Conservation (phyloP, 2,888 invertebrate species). For the Pharmacophagus antenor region DNA sequence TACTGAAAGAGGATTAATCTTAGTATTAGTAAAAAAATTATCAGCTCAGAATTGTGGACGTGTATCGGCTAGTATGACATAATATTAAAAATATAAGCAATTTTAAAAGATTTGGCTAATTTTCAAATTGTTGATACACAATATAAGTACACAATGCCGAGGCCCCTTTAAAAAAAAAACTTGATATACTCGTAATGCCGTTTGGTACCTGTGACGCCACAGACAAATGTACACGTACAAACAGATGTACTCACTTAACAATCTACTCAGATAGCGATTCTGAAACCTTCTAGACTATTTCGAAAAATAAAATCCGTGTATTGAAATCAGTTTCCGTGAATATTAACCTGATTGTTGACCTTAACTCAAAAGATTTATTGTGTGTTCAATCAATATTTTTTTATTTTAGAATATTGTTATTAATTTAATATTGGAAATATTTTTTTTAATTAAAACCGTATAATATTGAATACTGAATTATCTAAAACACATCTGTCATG, state of each 20-base stretch:
- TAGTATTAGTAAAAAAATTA: too few relatives aligned
- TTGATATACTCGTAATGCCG: background rate
- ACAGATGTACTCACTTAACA: too few relatives aligned
- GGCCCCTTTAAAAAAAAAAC: background rate
- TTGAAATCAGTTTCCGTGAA: constrained; percentile 20
- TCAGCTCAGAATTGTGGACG: too few relatives aligned
- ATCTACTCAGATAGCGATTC: background rate
- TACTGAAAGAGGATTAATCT: too few relatives aligned
- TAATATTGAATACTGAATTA: background rate
- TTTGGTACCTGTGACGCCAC: background rate
- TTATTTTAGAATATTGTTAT: background rate
- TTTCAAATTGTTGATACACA: too few relatives aligned
- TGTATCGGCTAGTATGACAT: too few relatives aligned
- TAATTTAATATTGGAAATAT: background rate
- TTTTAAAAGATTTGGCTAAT: too few relatives aligned
- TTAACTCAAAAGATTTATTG: constrained; percentile 3
- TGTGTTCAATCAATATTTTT: background rate
- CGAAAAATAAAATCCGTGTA: background rate
- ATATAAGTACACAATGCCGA: too few relatives aligned
- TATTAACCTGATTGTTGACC: constrained; percentile 5
- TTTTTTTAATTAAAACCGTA: background rate
- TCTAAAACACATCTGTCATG: background rate
- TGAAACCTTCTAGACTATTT: constrained; percentile 5
- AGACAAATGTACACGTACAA: background rate
- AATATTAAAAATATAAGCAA: too few relatives aligned